Evolutionary conservation across 1,140 invertebrate species (phyloP).

Genomic region (Drosophila melanica): DNA sequence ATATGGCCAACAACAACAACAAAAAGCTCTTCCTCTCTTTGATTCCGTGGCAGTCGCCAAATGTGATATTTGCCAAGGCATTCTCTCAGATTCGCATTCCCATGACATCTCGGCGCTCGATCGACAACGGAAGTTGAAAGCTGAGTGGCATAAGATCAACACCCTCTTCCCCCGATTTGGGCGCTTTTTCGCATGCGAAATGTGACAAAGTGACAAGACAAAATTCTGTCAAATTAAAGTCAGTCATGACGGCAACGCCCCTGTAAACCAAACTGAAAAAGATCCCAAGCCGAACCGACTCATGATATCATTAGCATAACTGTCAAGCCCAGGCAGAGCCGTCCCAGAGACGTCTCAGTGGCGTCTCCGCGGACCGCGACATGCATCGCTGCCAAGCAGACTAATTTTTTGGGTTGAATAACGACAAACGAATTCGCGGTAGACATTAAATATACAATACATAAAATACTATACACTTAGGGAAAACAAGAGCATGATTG

Average conservation of each 20-base stretch:
- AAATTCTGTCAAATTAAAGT: conserved; percentile 82
- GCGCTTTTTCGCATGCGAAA: conserved; percentile 42
- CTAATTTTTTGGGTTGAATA: conserved; percentile 46
- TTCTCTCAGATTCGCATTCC: conserved; percentile 61
- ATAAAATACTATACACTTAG: background rate
- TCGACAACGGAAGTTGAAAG: conserved; percentile 78
- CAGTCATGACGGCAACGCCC: conserved; percentile 59
- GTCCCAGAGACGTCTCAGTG: conserved; percentile 40
- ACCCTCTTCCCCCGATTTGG: background rate
- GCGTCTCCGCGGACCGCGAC: conserved; percentile 19
- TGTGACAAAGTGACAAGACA: conserved; percentile 75
- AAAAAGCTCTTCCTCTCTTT: conserved; percentile 64
- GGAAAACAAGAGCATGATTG: background rate
- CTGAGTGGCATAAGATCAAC: conserved; percentile 80
- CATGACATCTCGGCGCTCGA: conserved; percentile 64
- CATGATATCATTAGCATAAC: conserved; percentile 75
- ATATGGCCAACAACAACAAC: conserved; percentile 30
- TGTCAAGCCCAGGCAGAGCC: conserved; percentile 50
- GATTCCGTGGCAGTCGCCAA: conserved; percentile 37
- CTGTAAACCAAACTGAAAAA: background rate
- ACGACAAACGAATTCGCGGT: conserved; percentile 55
- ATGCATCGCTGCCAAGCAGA: conserved; percentile 72
- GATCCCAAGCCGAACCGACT: conserved; percentile 8
- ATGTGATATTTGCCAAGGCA: conserved; percentile 61
- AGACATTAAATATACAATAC: conserved; percentile 40